Conservation (phyloP, 2,888 invertebrate species). For the Macaria notata region DNA sequence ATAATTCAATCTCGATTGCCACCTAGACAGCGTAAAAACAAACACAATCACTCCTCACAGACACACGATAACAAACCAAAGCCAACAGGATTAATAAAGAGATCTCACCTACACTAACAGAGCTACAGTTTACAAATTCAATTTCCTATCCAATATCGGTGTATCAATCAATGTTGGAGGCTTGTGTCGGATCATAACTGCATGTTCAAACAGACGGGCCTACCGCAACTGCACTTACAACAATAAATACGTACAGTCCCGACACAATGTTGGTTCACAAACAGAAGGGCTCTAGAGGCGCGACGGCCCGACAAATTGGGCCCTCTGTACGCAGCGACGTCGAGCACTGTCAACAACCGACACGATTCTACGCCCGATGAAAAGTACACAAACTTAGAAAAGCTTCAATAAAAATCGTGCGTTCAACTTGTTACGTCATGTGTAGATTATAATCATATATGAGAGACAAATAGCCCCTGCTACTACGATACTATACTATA, state of each 20-base stretch:
- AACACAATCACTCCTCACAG: background rate
- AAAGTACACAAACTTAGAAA: conserved; percentile 17
- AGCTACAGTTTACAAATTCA: conserved; percentile 19
- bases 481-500: too few relatives aligned
- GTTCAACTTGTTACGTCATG: background rate
- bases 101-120: conserved; percentile 8
- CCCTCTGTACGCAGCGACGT: conserved; percentile 34
- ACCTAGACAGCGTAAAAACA: conserved; percentile 12
- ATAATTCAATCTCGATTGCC: conserved; percentile 10
- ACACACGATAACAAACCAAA: conserved; percentile 3
- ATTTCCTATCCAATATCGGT: conserved; percentile 23
- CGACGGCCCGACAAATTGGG: conserved; percentile 51
- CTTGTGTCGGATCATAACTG: conserved; percentile 34
- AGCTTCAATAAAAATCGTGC: conserved; percentile 1
- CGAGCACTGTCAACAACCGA: conserved; percentile 28
- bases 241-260: conserved; percentile 47
- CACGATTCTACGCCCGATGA: conserved; percentile 27
- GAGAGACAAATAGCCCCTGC: background rate
- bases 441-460: too few relatives aligned
- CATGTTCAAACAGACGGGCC: conserved; percentile 32
- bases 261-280: conserved; percentile 54
- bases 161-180: conserved; percentile 23
- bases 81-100: conserved; percentile 13
- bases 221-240: conserved; percentile 41
- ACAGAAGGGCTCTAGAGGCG: conserved; percentile 41